phyloP scores from a whole-genome alignment of 2,888 invertebrate species.

The Idaea biselata region DNA sequence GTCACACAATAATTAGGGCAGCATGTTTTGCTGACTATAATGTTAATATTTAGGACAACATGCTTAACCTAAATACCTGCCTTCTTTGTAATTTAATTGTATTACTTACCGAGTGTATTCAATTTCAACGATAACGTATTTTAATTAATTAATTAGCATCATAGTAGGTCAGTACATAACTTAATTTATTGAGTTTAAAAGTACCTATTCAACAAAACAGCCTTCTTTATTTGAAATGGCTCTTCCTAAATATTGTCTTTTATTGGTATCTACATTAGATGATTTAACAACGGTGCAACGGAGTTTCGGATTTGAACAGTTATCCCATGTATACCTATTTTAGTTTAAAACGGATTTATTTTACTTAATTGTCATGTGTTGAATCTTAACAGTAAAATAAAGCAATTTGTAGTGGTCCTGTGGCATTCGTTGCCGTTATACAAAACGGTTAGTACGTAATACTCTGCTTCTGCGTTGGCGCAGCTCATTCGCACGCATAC shows the following conservation, averaged over 20 bases:
- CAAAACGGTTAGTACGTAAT: slow-evolving; percentile 22
- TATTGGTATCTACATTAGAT: too few species aligned
- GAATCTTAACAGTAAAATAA: slow-evolving; percentile 22
- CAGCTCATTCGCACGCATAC: slow-evolving; percentile 12
- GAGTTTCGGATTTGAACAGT: too few species aligned
- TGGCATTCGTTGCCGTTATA: slow-evolving; percentile 39
- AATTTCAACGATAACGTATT: background rate
- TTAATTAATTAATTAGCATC: background rate
- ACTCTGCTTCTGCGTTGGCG: slow-evolving; percentile 5
- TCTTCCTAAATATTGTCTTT: too few species aligned
- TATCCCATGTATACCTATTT: background rate
- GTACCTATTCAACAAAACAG: background rate
- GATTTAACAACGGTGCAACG: too few species aligned
- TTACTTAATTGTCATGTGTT: background rate
- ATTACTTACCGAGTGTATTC: background rate
- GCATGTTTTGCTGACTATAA: background rate
- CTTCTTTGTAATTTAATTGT: background rate
- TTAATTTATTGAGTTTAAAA: background rate
- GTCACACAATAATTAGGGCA: background rate
- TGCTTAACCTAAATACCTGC: background rate
- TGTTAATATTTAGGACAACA: background rate
- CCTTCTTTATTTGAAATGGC: too few species aligned
- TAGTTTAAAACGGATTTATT: background rate
- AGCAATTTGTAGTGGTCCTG: slow-evolving; percentile 26
- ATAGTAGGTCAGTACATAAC: background rate